Evolutionary conservation across 2,113 vertebrate species (phyloP).

Genomic region (Candoia aspera): DNA sequence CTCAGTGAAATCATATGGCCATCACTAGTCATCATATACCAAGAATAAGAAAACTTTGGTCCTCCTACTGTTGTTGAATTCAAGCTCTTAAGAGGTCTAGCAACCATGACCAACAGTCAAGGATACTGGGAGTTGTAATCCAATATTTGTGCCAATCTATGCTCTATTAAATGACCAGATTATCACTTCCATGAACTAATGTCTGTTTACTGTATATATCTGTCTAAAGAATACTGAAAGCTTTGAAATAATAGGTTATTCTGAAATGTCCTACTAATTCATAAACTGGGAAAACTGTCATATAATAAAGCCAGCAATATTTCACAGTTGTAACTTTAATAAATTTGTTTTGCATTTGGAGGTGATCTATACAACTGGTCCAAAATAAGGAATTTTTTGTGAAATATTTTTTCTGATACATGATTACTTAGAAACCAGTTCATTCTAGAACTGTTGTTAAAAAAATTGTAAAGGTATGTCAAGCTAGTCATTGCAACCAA

Average conservation of each 20-base stretch:
- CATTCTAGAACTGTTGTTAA: background rate
- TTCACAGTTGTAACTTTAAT: background rate
- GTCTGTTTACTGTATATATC: background rate
- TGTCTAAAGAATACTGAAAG: background rate
- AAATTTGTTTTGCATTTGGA: background rate
- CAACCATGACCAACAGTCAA: background rate
- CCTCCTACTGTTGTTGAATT: background rate
- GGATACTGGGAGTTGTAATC: background rate
- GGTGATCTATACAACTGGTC: background rate
- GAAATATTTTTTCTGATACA: background rate
- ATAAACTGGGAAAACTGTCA: background rate
- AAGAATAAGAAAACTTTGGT: background rate
- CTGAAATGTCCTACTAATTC: background rate
- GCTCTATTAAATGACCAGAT: background rate
- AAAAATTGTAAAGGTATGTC: background rate
- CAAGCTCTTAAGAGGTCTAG: background rate
- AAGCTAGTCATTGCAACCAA: background rate
- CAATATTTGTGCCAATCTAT: background rate
- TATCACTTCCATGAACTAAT: background rate
- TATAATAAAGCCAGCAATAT: background rate
- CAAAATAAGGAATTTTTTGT: background rate
- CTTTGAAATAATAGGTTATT: background rate
- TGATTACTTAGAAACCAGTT: background rate
- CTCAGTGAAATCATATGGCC: background rate
- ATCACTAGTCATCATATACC: background rate